Conservation (phyloP, 2,113 vertebrate genomes). For the Rutilus rutilus region DNA sequence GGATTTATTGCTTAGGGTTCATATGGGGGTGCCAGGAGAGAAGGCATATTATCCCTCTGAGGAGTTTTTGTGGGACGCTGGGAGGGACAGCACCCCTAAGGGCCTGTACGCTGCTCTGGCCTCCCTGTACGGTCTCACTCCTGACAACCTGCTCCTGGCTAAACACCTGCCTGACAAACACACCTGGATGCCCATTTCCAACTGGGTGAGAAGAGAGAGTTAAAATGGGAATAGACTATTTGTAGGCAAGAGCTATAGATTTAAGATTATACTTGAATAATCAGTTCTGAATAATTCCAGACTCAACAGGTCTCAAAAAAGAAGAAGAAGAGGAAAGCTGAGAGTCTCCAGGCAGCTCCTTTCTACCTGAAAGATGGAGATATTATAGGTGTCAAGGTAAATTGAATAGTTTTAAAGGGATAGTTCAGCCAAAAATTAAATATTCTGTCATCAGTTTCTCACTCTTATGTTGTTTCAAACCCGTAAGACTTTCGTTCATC, state of each 20-base stretch:
- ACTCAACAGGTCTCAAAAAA: conserved; percentile 87
- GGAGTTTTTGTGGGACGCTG: conserved; percentile 88
- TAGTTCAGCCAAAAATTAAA: background rate
- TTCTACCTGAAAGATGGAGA: conserved; percentile 92
- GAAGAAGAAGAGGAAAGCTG: conserved; percentile 88
- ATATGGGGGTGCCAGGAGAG: conserved; percentile 83
- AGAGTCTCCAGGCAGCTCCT: conserved; percentile 83
- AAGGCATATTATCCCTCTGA: conserved; percentile 73
- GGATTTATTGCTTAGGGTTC: conserved; percentile 84
- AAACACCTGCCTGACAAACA: conserved; percentile 89
- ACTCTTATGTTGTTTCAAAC: background rate
- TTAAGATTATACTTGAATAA: background rate
- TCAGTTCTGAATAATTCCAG: conserved; percentile 64
- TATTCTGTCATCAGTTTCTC: background rate
- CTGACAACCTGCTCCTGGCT: conserved; percentile 88
- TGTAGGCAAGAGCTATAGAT: background rate
- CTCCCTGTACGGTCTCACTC: conserved; percentile 78
- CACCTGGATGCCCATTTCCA: conserved; percentile 88
- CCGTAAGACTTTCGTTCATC: background rate
- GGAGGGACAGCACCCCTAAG: conserved; percentile 76
- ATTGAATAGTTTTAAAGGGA: background rate
- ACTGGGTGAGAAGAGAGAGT: conserved; percentile 79
- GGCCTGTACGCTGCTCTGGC: conserved; percentile 83
- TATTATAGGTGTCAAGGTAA: conserved; percentile 87
- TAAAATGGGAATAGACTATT: background rate